Percentiles rank a stretch among this genome's conserved stretches.
phyloP scores from a whole-genome alignment of 2,113 vertebrate species.

The Rhipidura dahli region DNA sequence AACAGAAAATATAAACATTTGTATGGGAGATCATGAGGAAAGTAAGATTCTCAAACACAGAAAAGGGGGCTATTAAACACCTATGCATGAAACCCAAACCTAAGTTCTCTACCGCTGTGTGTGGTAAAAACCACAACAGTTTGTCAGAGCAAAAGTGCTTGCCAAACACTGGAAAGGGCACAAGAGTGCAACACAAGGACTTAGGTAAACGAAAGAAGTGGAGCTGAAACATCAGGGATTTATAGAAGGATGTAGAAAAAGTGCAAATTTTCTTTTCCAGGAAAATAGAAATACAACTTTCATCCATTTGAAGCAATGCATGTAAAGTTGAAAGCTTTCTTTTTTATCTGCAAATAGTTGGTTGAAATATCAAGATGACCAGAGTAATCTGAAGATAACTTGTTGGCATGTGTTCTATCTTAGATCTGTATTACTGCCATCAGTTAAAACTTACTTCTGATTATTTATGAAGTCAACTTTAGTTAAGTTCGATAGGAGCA shows the following conservation, averaged over 20 bases:
- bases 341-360: background rate
- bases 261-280: background rate
- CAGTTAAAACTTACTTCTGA: background rate
- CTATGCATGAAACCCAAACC: background rate
- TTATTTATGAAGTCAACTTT: background rate
- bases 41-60: background rate
- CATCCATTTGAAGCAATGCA: background rate
- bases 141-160: background rate
- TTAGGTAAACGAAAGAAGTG: background rate
- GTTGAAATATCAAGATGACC: background rate
- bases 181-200: background rate
- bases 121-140: background rate
- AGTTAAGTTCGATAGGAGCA: background rate
- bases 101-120: rapidly evolving
- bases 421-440: background rate
- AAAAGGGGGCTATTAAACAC: background rate
- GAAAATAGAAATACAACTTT: background rate
- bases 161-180: background rate
- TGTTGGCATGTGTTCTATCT: background rate
- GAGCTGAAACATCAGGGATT: background rate
- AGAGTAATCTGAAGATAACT: background rate
- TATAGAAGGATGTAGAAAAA: background rate
- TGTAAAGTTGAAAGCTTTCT: background rate
- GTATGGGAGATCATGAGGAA: background rate
- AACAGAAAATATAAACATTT: background rate